phyloP scores from a whole-genome alignment of 2,113 vertebrate species.

The Cygnus buccinator region DNA sequence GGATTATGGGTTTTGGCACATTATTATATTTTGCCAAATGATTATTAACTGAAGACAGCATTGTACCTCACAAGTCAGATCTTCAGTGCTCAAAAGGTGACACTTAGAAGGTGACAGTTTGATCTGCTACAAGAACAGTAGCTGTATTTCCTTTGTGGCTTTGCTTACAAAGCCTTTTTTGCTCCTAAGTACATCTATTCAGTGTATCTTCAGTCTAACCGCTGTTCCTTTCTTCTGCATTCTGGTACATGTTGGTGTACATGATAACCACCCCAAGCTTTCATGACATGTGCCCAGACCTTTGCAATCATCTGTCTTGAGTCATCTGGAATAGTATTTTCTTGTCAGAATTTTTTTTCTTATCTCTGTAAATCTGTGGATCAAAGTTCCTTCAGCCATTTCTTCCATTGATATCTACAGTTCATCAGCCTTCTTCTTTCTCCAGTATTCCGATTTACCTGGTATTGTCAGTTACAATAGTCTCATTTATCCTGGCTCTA shows the following conservation, averaged over 20 bases:
- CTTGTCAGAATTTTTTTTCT: not conserved
- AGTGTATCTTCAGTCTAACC: not conserved
- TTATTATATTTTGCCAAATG: not conserved
- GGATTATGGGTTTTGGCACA: not conserved
- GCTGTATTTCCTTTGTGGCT: not conserved
- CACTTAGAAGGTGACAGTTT: not conserved
- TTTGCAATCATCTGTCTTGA: not conserved
- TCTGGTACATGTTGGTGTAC: not conserved
- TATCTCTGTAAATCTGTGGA: not conserved
- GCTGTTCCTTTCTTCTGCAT: not conserved
- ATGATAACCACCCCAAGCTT: constrained; percentile 12
- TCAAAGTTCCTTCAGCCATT: not conserved
- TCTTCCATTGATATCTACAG: not conserved
- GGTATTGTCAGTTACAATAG: not conserved
- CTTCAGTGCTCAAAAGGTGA: not conserved
- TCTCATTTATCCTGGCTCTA: not conserved
- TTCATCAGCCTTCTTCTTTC: not conserved
- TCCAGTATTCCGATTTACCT: not conserved
- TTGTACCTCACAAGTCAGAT: not conserved
- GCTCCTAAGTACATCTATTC: not conserved
- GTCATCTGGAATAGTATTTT: not conserved
- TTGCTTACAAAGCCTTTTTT: not conserved
- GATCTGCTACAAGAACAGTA: not conserved
- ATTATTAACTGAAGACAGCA: not conserved
- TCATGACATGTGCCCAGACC: not conserved